Evolutionary conservation across 1,140 invertebrate species (phyloP).

Genomic region (Antheraea pernyi): DNA sequence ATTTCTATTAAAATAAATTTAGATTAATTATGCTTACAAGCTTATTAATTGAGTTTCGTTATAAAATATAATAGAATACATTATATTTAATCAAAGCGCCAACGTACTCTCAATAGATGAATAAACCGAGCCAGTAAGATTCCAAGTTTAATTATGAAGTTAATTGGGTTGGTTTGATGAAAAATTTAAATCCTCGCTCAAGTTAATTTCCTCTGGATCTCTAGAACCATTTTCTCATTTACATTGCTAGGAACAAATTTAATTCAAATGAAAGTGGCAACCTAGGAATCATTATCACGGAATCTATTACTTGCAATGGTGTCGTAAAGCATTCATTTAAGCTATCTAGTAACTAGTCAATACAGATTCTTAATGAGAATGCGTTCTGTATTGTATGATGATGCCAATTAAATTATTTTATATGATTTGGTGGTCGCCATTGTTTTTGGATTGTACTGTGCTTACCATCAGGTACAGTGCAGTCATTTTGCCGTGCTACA

Average conservation of each 20-base stretch:
- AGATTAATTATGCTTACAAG: neutral
- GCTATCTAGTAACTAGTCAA: slow-evolving; percentile 3
- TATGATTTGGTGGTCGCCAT: too few relatives aligned
- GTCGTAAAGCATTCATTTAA: neutral
- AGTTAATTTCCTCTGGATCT: slow-evolving; percentile 63
- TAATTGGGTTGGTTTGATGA: slow-evolving; percentile 68
- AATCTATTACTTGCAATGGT: slow-evolving; percentile 18
- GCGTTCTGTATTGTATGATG: too few relatives aligned
- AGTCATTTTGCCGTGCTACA: too few relatives aligned
- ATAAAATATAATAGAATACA: neutral
- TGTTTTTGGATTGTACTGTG: too few relatives aligned
- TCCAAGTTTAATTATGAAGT: slow-evolving; percentile 68
- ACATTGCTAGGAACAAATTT: slow-evolving; percentile 44
- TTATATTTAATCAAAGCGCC: slow-evolving; percentile 3
- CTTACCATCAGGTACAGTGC: too few relatives aligned
- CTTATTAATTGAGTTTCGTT: neutral
- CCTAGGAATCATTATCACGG: slow-evolving; percentile 32
- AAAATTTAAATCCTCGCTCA: slow-evolving; percentile 65
- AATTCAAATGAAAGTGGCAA: slow-evolving; percentile 38
- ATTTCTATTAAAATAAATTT: neutral
- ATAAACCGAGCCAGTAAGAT: slow-evolving; percentile 36
- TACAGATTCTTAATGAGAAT: neutral
- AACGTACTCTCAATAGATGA: slow-evolving; percentile 35
- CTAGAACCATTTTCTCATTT: slow-evolving; percentile 50
- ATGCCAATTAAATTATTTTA: too few relatives aligned